Evolutionary conservation across 2,797 vertebrate species (phyloP).

Genomic region (Calcarius lapponicus): DNA sequence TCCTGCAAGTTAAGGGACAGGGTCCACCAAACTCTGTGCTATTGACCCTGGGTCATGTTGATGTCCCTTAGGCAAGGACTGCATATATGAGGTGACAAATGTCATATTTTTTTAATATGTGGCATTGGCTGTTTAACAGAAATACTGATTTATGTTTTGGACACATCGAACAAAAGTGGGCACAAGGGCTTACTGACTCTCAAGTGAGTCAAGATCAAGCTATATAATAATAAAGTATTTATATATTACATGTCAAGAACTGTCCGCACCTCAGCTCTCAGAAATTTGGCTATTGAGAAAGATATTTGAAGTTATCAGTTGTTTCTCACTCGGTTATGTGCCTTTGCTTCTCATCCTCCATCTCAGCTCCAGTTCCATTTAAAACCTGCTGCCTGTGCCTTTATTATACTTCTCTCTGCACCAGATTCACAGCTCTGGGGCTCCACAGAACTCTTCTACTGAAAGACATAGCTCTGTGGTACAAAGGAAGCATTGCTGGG

Average conservation of each 20-base stretch:
- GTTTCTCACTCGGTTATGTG: not conserved
- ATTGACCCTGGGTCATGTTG: not conserved
- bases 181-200: not conserved
- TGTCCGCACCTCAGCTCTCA: not conserved
- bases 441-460: not conserved
- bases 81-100: not conserved
- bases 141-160: not conserved
- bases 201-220: not conserved
- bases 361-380: not conserved
- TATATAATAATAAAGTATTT: not conserved
- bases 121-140: not conserved
- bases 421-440: not conserved
- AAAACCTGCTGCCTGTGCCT: not conserved
- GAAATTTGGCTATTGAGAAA: not conserved
- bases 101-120: not conserved
- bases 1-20: not conserved
- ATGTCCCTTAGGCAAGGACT: not conserved
- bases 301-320: not conserved
- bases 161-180: not conserved
- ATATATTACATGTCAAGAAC: not conserved
- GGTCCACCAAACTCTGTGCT: not conserved
- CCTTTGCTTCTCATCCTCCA: not conserved
- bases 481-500: not conserved
- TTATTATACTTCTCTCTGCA: not conserved
- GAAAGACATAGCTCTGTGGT: not conserved